Conservation (phyloP, 2,113 vertebrate genomes). For the Microcebus griseorufus region DNA sequence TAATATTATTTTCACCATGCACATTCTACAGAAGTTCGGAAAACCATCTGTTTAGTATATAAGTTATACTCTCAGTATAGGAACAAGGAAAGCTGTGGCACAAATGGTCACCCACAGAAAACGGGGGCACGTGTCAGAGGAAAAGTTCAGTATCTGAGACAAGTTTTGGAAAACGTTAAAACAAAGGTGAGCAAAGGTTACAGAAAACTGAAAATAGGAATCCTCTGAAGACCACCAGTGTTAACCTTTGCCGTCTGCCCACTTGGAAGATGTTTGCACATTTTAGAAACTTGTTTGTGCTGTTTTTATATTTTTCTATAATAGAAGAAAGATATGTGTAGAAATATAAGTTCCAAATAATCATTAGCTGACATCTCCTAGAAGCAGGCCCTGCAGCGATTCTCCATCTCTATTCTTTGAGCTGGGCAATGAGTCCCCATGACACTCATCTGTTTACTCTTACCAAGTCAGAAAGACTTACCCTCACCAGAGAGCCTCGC, state of each 20-base stretch:
- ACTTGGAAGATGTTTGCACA: not conserved
- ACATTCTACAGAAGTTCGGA: not conserved
- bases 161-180: conserved; percentile 47
- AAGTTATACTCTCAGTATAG: not conserved
- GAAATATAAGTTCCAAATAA: conserved; percentile 44
- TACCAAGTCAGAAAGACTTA: conserved; percentile 38
- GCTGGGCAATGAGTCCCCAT: conserved; percentile 30
- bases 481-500: not conserved
- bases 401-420: not conserved
- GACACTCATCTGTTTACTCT: conserved; percentile 24
- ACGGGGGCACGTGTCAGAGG: not conserved
- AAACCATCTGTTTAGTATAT: conserved; percentile 8
- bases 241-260: conserved; percentile 18
- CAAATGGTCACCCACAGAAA: conserved; percentile 20
- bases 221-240: not conserved
- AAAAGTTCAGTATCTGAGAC: conserved; percentile 6
- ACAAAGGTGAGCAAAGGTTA: conserved; percentile 54
- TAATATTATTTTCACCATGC: conserved; percentile 8
- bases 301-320: conserved; percentile 27
- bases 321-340: not conserved
- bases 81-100: conserved; percentile 25
- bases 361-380: not conserved
- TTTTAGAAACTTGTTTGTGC: conserved; percentile 43
- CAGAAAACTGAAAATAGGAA: conserved; percentile 20
- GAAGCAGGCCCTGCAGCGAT: conserved; percentile 61